Evolutionary conservation across 1,140 invertebrate genomes (phyloP).

Genomic region (Apis florea): DNA sequence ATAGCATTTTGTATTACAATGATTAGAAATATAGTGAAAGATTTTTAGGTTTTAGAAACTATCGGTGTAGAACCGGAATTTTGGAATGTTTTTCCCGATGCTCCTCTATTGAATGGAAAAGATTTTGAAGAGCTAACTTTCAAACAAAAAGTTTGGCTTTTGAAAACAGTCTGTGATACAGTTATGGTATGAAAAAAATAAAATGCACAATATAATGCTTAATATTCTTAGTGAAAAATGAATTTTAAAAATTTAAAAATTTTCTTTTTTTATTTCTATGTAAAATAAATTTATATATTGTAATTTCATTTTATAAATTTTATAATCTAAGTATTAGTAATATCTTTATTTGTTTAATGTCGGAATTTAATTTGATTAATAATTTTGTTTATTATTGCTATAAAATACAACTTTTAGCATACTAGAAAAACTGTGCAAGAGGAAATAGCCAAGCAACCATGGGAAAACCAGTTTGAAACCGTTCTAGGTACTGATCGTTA

Average conservation of each 20-base stretch:
- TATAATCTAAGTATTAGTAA: too few relatives aligned
- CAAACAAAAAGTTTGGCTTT: slow-evolving; percentile 82
- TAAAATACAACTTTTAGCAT: slow-evolving; percentile 65
- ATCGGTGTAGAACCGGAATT: slow-evolving; percentile 81
- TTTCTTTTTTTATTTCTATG: neutral
- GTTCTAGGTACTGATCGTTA: slow-evolving; percentile 81
- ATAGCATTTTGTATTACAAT: slow-evolving; percentile 3
- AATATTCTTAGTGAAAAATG: neutral
- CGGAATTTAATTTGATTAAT: neutral
- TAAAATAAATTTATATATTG: neutral
- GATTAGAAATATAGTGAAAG: slow-evolving; percentile 51
- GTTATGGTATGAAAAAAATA: slow-evolving; percentile 77
- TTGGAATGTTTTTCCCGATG: slow-evolving; percentile 80
- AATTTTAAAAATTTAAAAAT: neutral
- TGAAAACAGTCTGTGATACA: slow-evolving; percentile 83
- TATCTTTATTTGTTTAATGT: neutral
- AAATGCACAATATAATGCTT: neutral
- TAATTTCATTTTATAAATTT: too few relatives aligned
- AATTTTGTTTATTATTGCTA: neutral
- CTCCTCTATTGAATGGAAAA: slow-evolving; percentile 79
- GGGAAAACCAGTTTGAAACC: slow-evolving; percentile 71
- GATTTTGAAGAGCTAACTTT: slow-evolving; percentile 82
- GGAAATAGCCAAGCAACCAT: slow-evolving; percentile 71
- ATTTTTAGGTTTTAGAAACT: slow-evolving; percentile 80
- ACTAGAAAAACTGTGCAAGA: slow-evolving; percentile 76